These are phyloP conservation scores for Caenorhabditis sp. DNA, from an alignment of 2,888 invertebrate genomes.

Conservation along the genomic window DNA sequence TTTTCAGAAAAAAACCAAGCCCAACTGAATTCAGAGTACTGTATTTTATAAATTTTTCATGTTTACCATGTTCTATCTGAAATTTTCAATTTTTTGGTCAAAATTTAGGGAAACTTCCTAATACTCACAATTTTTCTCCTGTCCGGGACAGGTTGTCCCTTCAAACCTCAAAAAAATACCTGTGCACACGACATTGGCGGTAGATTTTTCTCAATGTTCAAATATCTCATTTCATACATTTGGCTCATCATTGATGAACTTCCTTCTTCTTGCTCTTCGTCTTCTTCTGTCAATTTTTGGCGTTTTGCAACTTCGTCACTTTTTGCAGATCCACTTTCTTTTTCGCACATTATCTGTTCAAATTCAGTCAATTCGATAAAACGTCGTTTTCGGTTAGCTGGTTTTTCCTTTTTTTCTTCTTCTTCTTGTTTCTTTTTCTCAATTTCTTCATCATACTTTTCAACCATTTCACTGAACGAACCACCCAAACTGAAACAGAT, in stretches of 20 bases:
- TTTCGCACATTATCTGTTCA: constrained; percentile 5
- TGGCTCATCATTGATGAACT: background rate
- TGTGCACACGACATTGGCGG: constrained; percentile 40
- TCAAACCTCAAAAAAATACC: constrained; percentile 21
- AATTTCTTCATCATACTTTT: constrained; percentile 23
- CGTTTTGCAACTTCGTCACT: constrained; percentile 11
- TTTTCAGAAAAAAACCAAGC: too few relatives aligned
- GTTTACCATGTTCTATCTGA: too few relatives aligned
- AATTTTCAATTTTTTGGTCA: too few relatives aligned
- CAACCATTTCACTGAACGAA: constrained; percentile 45
- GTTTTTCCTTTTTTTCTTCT: background rate
- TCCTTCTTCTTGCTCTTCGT: constrained; percentile 4
- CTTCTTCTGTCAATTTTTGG: constrained; percentile 19
- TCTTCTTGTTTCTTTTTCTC: background rate
- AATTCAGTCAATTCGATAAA: constrained; percentile 24
- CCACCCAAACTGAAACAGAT: constrained; percentile 71
- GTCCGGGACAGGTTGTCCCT: too few relatives aligned
- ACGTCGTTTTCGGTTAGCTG: constrained; percentile 12
- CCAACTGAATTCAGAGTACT: too few relatives aligned
- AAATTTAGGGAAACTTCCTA: too few relatives aligned
- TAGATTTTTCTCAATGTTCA: constrained; percentile 35
- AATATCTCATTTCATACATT: constrained; percentile 38
- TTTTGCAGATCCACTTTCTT: background rate
- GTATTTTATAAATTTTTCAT: too few relatives aligned
- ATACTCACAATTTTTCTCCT: too few relatives aligned